Percentiles rank a stretch among this genome's conserved stretches.
phyloP scores from a whole-genome alignment of 1,140 invertebrate species.

The Euwallacea fornicatus region DNA sequence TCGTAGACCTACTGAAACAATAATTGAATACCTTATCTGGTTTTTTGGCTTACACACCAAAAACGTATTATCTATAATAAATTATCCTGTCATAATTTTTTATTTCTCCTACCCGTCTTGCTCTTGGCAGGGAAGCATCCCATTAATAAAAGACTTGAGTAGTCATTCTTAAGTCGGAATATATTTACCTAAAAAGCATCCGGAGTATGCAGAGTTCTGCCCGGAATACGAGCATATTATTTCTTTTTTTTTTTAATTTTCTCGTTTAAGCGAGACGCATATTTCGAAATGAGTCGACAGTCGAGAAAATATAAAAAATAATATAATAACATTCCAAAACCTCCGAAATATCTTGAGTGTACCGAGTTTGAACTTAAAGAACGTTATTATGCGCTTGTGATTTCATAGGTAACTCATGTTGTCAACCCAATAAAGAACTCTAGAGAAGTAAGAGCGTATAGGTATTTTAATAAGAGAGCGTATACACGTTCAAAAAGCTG shows the following conservation, averaged over 20 bases:
- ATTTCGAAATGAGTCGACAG: constrained; percentile 6
- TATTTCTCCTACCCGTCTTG: constrained; percentile 12
- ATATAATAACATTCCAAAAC: not conserved
- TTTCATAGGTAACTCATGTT: no score
- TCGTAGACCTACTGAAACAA: no score
- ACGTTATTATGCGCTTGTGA: no score
- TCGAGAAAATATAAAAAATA: constrained; percentile 10
- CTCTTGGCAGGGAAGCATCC: constrained; percentile 17
- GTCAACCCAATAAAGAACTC: no score
- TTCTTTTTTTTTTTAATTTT: constrained; percentile 3
- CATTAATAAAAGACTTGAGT: constrained; percentile 24
- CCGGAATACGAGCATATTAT: constrained; percentile 12
- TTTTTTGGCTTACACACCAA: not conserved
- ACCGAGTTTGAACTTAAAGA: no score
- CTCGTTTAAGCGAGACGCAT: constrained; percentile 9
- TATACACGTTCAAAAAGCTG: no score
- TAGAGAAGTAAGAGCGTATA: no score
- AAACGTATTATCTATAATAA: constrained; percentile 9
- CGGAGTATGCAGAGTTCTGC: not conserved
- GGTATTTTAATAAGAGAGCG: no score
- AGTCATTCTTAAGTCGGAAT: constrained; percentile 25
- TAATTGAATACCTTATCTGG: not conserved
- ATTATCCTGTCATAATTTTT: constrained; percentile 18
- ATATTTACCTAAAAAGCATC: constrained; percentile 19
- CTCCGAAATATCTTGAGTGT: no score